Evolutionary conservation across 2,888 invertebrate species (phyloP).

Genomic region (Diplolepis rosae): DNA sequence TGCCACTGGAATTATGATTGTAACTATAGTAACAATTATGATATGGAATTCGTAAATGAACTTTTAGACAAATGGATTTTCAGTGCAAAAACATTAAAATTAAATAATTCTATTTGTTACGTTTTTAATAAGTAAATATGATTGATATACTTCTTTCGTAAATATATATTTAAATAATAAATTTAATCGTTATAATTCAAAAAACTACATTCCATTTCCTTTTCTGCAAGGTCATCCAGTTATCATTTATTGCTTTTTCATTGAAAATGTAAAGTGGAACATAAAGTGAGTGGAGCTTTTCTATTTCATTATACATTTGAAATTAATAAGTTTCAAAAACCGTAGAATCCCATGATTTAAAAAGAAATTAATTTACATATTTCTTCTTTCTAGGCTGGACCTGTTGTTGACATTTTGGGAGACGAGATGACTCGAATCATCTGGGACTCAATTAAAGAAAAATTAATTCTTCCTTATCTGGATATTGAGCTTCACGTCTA

Average conservation of each 20-base stretch:
- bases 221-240: background rate
- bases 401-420: conserved; percentile 94
- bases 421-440: conserved; percentile 98
- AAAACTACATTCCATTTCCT: background rate
- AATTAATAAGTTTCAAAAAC: background rate
- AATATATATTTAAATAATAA: background rate
- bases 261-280: background rate
- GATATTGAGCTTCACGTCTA: conserved; percentile 95
- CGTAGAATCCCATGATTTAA: background rate
- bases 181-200: background rate
- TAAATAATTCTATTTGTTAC: no score
- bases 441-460: conserved; percentile 98
- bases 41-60: no score
- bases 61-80: no score
- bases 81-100: no score
- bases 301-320: background rate
- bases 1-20: background rate
- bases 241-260: background rate
- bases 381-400: conserved; percentile 78
- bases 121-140: no score
- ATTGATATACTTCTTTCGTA: background rate
- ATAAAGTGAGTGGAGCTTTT: background rate
- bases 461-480: conserved; percentile 95
- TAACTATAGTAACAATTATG: background rate
- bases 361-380: background rate